These are phyloP conservation scores for Pollenia angustigena DNA, from an alignment of 2,888 invertebrate genomes.

Conservation along the genomic window DNA sequence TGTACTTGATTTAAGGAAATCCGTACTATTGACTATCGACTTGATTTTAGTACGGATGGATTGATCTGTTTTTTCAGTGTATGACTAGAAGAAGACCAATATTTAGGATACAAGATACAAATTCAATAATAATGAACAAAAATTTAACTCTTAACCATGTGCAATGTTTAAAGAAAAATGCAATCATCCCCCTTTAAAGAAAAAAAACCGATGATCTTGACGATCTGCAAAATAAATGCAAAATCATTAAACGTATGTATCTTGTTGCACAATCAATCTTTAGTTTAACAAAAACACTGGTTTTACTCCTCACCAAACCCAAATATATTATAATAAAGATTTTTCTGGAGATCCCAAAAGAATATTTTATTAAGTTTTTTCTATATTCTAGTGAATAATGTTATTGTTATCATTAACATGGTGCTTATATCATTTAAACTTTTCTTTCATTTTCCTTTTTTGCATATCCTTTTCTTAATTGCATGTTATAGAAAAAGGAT, in stretches of 20 bases:
- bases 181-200: constrained; percentile 2
- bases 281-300: neutral
- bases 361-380: constrained; percentile 12
- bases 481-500: constrained; percentile 9
- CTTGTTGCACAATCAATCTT: neutral
- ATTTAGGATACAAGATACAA: neutral
- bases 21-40: too few species aligned
- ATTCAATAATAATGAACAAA: neutral
- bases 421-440: constrained; percentile 23
- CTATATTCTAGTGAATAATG: neutral
- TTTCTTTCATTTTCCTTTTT: neutral
- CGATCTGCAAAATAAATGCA: constrained; percentile 6
- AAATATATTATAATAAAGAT: constrained; percentile 4
- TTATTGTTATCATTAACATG: constrained; percentile 6
- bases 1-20: too few species aligned
- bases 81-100: too few species aligned
- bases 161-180: neutral
- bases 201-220: neutral
- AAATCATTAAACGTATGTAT: constrained; percentile 9
- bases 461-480: constrained; percentile 34
- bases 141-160: neutral
- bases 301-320: constrained; percentile 4
- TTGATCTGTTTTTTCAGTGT: too few species aligned
- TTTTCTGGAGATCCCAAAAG: constrained; percentile 4
- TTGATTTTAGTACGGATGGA: too few species aligned